Evolutionary conservation across 2,888 invertebrate species (phyloP).

Genomic region (Ariolimax columbianus): DNA sequence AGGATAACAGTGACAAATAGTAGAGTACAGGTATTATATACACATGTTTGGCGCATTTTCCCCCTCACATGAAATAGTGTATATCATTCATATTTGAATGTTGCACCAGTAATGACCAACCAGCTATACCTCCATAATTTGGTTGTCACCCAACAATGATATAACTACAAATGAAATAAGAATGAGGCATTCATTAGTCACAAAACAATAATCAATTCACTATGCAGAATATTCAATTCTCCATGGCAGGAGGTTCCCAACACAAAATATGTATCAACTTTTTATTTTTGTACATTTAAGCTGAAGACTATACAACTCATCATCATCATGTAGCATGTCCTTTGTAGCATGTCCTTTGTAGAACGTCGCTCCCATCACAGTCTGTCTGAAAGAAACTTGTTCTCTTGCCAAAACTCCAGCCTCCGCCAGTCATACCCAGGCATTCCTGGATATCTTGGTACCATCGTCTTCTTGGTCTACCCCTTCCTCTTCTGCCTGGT

Average conservation of each 20-base stretch:
- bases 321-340: too few relatives aligned
- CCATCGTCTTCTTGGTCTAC: too few relatives aligned
- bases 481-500: too few relatives aligned
- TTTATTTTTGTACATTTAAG: too few relatives aligned
- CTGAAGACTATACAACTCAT: too few relatives aligned
- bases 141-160: neutral
- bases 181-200: neutral
- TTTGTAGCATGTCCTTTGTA: too few relatives aligned
- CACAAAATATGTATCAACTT: too few relatives aligned
- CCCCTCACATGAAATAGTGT: neutral
- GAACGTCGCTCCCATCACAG: too few relatives aligned
- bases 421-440: too few relatives aligned
- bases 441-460: too few relatives aligned
- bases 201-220: neutral
- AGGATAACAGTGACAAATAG: neutral
- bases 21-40: neutral
- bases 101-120: neutral
- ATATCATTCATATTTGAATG: neutral
- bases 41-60: neutral
- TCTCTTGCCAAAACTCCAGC: too few relatives aligned
- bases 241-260: neutral
- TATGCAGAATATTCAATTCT: neutral
- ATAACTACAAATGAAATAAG: neutral
- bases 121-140: neutral
- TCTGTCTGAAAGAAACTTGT: too few relatives aligned